Base-by-base conservation (phyloP, 1,140 invertebrate genomes). In the Panagrolaimus sp. region DNA sequence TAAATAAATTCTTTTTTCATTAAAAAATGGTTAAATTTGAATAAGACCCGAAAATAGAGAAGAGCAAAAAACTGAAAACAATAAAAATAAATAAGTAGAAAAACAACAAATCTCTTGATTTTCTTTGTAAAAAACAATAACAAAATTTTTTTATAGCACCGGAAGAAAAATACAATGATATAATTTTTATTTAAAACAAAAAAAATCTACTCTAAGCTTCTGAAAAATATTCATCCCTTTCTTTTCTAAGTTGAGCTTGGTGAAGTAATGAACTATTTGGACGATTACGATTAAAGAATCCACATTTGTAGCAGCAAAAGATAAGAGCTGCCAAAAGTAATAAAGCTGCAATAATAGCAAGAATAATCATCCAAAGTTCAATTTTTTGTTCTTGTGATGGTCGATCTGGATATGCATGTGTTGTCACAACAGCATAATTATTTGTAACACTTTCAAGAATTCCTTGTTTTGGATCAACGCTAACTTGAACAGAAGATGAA, bases 391-490 rank as follows among this genome's bases (percentile, higher is more conserved):
- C 53, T 63, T 76, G 74, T 27, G 38, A 46, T 11, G 74, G 74
- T 42, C 74, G 63, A 57, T 76, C 74, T 14, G 74, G 74, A 65
- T 76, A 76, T n/a, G 74, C 74, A 23, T 76, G 64, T 7, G 74
- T 76, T 11, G 72, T 78, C 0, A 72, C 73, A 38, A 16, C 43
- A 11, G 77, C 76, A 47, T 79, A 76, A 31, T 76, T 76, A 51
- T 76, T 76, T 31, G 48, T 71, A 16, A 71, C 45, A 53, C 76
- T 73, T 57, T 76, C 74, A 7, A 78, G 61, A 66, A 76, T 76
- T n/a, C 74, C 74, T 72, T 76, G 74, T 31, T 65, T 57, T 23
- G 76, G 72, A 45, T 78, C 76, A n/a, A 76, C 74, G 63, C 76
- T 71, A 43, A 79, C 71, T 57, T 67, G 63, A n/a, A 72, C 74